phyloP scores from a whole-genome alignment of 1,140 invertebrate genomes.

The Drosophila suzukii region DNA sequence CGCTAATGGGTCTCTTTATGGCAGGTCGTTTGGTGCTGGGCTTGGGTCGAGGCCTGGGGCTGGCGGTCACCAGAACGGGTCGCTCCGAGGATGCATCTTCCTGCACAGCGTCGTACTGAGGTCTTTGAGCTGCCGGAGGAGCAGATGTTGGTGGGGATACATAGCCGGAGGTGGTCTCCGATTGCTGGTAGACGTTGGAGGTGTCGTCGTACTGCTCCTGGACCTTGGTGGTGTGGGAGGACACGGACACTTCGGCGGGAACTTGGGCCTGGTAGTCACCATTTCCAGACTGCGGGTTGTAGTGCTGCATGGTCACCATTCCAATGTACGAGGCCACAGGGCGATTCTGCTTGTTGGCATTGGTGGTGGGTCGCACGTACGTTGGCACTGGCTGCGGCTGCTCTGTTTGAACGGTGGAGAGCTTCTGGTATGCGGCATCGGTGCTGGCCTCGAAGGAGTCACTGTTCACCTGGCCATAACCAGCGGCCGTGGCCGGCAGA shows the following conservation, averaged over 20 bases:
- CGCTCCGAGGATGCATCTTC: slow-evolving; percentile 54
- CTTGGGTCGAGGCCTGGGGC: slow-evolving; percentile 61
- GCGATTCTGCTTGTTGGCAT: slow-evolving; percentile 50
- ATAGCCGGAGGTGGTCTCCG: slow-evolving; percentile 46
- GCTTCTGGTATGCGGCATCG: slow-evolving; percentile 55
- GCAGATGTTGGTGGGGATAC: slow-evolving; percentile 21
- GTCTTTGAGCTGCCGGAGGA: slow-evolving; percentile 39
- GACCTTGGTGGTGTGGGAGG: slow-evolving; percentile 78
- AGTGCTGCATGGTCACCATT: slow-evolving; percentile 76
- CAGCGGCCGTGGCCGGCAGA: slow-evolving; percentile 13
- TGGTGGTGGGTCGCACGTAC: slow-evolving; percentile 61
- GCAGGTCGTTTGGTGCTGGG: slow-evolving; percentile 51
- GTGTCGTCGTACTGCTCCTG: slow-evolving; percentile 58
- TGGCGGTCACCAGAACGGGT: slow-evolving; percentile 60
- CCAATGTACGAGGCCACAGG: slow-evolving; percentile 76
- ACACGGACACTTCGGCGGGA: slow-evolving; percentile 74
- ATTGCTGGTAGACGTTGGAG: slow-evolving; percentile 48
- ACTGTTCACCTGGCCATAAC: slow-evolving; percentile 37
- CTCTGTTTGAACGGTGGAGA: slow-evolving; percentile 55
- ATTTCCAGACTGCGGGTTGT: slow-evolving; percentile 38
- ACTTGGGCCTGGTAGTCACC: slow-evolving; percentile 35
- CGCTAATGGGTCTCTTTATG: slow-evolving; percentile 35
- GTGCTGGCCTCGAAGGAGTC: slow-evolving; percentile 60
- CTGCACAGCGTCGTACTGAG: slow-evolving; percentile 45
- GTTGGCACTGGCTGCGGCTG: slow-evolving; percentile 43